Base-by-base conservation (phyloP, 64 coral and sea anemone species). In the Anthopleura sola region DNA sequence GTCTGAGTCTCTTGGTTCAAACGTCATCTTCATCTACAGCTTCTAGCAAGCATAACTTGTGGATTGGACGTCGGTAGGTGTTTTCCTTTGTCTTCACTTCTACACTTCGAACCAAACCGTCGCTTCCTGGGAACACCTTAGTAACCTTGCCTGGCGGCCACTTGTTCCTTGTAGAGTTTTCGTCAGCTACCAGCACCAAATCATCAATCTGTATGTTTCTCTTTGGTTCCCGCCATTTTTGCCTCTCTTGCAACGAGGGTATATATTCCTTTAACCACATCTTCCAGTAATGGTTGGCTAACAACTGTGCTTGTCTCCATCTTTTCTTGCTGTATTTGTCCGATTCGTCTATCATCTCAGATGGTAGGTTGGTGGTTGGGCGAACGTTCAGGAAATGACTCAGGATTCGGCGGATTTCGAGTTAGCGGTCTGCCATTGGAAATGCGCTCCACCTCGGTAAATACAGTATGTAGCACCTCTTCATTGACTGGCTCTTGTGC, bases 351-450 rank as follows among this genome's bases (percentile, higher is more conserved):
- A 90, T 46, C 49, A 57, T 55, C 77, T 78, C 88, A 24, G 71
- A 21, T 37, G 82, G 69, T 24, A 90, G 69, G 23, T 90, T 90
- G 19, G 37, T 69, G 12, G 88, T 76, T 17, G 88, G 69, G 46
- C 78, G 76, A 26, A 88, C 34, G 78, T 88, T 88, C 49, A 89
- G 60, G 34, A 89, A 84, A 39, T 90, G 88, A 53, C 69, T 90
- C 86, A 46, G 40, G 75, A 47, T 57, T 49, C 19, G n/a, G 64
- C 20, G 89, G 31, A 20, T 91, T 86, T 33, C 83, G 71, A 28
- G 83, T 86, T 34, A 91, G 36, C 36, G 89, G 83, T 81, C 90
- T 86, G 33, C 76, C 86, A 50, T 91, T 91, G 16, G 90, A 84
- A 20, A 86, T 75, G 11, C 90, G 53, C 34, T 91, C 54, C 3